phyloP scores from a whole-genome alignment of 2,797 vertebrate genomes.

The Trachops cirrhosus region DNA sequence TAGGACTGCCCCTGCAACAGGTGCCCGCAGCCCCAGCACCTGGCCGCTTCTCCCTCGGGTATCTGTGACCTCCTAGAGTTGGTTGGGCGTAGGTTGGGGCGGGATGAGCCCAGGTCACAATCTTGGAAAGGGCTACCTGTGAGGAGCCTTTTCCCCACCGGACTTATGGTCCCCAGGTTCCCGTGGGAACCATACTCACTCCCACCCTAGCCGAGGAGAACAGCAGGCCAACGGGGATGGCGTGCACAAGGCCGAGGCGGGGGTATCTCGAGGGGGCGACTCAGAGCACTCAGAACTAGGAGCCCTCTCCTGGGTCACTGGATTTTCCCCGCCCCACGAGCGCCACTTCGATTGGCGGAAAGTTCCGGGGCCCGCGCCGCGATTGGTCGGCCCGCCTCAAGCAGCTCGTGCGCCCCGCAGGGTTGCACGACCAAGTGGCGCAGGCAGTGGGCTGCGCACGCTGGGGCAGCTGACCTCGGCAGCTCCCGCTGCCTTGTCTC shows the following conservation, averaged over 20 bases:
- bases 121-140: neutral
- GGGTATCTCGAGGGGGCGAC: neutral
- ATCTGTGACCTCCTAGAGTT: neutral
- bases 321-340: neutral
- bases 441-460: neutral
- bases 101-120: neutral
- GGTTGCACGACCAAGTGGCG: neutral
- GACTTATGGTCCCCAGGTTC: neutral
- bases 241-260: neutral
- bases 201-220: neutral
- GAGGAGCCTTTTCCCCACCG: neutral
- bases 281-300: fast-evolving
- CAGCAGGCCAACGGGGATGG: neutral
- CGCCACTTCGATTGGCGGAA: constrained; percentile 51
- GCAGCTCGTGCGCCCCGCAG: fast-evolving
- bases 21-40: neutral
- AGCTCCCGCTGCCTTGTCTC: neutral
- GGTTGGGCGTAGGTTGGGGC: neutral
- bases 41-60: neutral
- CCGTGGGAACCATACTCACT: neutral
- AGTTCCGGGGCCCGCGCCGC: constrained; percentile 28
- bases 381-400: neutral
- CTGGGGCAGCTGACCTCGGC: neutral
- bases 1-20: neutral
- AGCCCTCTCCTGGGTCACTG: fast-evolving